These are phyloP conservation scores for Crotalus tigris DNA, from an alignment of 2,113 vertebrate genomes.

Conservation along the genomic window DNA sequence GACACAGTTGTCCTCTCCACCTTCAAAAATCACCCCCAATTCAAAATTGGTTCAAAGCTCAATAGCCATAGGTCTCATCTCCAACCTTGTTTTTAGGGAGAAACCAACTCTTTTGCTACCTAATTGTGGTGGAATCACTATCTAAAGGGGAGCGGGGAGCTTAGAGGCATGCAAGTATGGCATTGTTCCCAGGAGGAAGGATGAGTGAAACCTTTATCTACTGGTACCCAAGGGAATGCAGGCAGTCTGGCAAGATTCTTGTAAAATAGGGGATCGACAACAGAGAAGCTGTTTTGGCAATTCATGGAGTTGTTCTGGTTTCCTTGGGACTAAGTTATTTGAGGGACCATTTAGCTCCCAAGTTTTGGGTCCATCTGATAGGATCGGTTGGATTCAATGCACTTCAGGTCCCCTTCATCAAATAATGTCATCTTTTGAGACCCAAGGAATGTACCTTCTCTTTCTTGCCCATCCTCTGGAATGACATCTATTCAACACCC, in stretches of 20 bases:
- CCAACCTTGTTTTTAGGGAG: background rate
- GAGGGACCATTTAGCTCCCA: background rate
- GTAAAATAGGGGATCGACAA: too few relatives aligned
- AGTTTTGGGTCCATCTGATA: background rate
- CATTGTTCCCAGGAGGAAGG: too few relatives aligned
- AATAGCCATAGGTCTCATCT: background rate
- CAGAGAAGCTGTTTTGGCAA: too few relatives aligned
- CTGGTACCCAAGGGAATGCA: too few relatives aligned
- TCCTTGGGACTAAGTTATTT: background rate
- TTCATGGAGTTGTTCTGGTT: too few relatives aligned
- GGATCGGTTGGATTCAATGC: background rate
- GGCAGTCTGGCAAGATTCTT: too few relatives aligned
- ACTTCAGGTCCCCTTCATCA: background rate
- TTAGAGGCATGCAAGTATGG: too few relatives aligned
- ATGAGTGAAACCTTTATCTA: too few relatives aligned
- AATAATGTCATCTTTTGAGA: background rate
- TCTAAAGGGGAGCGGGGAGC: too few relatives aligned
- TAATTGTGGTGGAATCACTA: background rate
- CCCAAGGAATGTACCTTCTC: background rate
- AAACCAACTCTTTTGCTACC: background rate
- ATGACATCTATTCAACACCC: background rate
- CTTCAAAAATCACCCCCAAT: background rate
- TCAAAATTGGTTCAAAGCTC: background rate
- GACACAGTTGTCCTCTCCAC: background rate
- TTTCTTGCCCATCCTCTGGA: background rate